phyloP scores from a whole-genome alignment of 2,888 invertebrate genomes.

The Cremastinae sp. region DNA sequence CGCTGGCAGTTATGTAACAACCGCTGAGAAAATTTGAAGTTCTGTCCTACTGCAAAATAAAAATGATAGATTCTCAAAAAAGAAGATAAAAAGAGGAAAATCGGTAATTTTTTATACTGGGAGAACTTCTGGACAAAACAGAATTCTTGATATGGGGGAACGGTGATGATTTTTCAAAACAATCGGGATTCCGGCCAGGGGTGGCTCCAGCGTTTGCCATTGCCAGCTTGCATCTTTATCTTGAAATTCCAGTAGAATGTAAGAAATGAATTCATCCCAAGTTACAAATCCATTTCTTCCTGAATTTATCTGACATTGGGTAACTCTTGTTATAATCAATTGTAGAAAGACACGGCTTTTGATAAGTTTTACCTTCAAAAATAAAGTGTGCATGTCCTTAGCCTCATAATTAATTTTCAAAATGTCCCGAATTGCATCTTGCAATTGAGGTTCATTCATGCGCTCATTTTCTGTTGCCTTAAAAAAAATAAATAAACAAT shows the following conservation, averaged over 20 bases:
- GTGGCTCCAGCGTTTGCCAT: slow-evolving; percentile 84
- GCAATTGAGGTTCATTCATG: slow-evolving; percentile 67
- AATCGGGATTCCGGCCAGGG: slow-evolving; percentile 84
- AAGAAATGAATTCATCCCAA: slow-evolving; percentile 91
- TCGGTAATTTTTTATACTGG: slow-evolving; percentile 76
- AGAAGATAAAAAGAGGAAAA: neutral
- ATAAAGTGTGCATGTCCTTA: slow-evolving; percentile 84
- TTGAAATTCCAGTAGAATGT: slow-evolving; percentile 88
- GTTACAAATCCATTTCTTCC: slow-evolving; percentile 82
- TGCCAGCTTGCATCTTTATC: slow-evolving; percentile 84
- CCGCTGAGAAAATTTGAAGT: slow-evolving; percentile 84
- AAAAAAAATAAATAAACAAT: slow-evolving; percentile 20
- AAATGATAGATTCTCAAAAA: neutral
- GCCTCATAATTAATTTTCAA: slow-evolving; percentile 75
- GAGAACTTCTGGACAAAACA: slow-evolving; percentile 84
- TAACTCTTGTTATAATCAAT: neutral
- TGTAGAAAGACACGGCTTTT: neutral
- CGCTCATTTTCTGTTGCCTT: slow-evolving; percentile 64
- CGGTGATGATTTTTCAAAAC: slow-evolving; percentile 86
- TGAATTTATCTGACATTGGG: slow-evolving; percentile 82
- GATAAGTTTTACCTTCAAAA: slow-evolving; percentile 82
- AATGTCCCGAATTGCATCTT: slow-evolving; percentile 66
- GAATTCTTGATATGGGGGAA: slow-evolving; percentile 85
- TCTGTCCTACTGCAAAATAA: slow-evolving; percentile 79
- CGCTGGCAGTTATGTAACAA: slow-evolving; percentile 88